Percentiles rank a stretch among this genome's conserved stretches.
Evolutionary conservation across 37 sponge, comb jelly and placozoan species (phyloP).

Genomic region (Tethya wilhelma): DNA sequence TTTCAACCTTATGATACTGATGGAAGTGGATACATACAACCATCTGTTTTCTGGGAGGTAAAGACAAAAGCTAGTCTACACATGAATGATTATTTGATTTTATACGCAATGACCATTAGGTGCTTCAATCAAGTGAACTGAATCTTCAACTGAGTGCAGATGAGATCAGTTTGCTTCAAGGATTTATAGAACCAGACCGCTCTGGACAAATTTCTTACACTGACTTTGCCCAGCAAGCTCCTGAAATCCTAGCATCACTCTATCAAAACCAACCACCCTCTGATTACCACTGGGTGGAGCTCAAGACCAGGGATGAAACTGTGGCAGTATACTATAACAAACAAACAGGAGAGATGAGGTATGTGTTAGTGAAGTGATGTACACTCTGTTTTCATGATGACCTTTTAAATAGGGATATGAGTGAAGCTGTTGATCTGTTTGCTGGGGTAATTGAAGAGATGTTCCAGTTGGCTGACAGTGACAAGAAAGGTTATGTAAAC

Average conservation of each 20-base stretch:
- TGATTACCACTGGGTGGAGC: conserved; percentile 47
- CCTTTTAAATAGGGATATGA: conserved; percentile 29
- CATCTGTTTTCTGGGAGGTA: conserved; percentile 53
- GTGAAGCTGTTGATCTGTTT: conserved; percentile 54
- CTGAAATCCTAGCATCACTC: conserved; percentile 37
- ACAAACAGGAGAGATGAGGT: conserved; percentile 60
- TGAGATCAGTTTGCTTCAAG: conserved; percentile 46
- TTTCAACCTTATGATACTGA: conserved; percentile 45
- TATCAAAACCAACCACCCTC: conserved; percentile 43
- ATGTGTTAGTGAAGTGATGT: background rate
- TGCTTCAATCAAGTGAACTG: conserved; percentile 44
- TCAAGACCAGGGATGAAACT: conserved; percentile 35
- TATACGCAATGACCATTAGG: background rate
- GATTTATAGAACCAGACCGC: conserved; percentile 12
- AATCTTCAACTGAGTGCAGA: conserved; percentile 46
- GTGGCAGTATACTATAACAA: conserved; percentile 57
- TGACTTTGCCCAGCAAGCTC: conserved; percentile 42
- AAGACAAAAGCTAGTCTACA: background rate
- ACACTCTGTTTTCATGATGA: background rate
- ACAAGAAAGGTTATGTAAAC: conserved; percentile 56
- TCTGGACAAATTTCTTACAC: conserved; percentile 54
- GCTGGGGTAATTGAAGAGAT: conserved; percentile 52
- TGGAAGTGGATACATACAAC: conserved; percentile 32
- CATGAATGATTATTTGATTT: background rate
- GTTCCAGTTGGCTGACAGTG: conserved; percentile 60